Evolutionary conservation across 2,888 invertebrate species (phyloP), one percentile per base, ranked within the genome.

Genomic region (Eristalis intricaria): DNA sequence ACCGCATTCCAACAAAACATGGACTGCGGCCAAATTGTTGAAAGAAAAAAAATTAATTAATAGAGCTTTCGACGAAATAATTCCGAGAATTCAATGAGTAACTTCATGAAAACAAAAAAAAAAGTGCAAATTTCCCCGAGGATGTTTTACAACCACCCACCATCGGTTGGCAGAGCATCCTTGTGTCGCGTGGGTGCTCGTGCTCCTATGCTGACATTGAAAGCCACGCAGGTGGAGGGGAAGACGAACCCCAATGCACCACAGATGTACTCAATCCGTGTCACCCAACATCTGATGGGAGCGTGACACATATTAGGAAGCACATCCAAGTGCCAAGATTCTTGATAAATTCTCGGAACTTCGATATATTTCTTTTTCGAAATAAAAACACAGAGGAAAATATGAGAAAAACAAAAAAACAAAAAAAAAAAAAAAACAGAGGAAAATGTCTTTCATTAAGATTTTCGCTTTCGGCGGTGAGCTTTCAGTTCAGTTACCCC

Each of bases 401-500:
- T 22, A 32, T 32, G 32, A 32, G 29, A 23, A 77, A 32, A 32
- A 35, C 10, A 35, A 19, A 35, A 38, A 65, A 35, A 26, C 26
- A 26, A 3, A 26, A 26, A 3, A 26, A 26, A 26, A 35, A 35
- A 19, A 35, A 38, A 65, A 35, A 26, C 26, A 26, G 26, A 26
- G 3, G 26, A 26, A 26, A 26, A 35, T 22, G 5, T 35, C 43
- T 61, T 69, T 69, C 75, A 80, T 71, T 71, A 66, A 80, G 64
- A 71, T 71, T 76, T 73, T 85, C 73, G 50, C 73, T 81, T 81
- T 82, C 43, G 64, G 22, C 70, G 64, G 60, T 22, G n/a, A 77
- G 73, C 81, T 81, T 77, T 85, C 68, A 77, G 85, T 85, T 85
- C 85, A 85, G 19, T 77, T 85, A 85, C 85, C 85, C 73, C 77